Evolutionary conservation across 2,888 invertebrate genomes (phyloP).

Genomic region (Venusia cambrica): DNA sequence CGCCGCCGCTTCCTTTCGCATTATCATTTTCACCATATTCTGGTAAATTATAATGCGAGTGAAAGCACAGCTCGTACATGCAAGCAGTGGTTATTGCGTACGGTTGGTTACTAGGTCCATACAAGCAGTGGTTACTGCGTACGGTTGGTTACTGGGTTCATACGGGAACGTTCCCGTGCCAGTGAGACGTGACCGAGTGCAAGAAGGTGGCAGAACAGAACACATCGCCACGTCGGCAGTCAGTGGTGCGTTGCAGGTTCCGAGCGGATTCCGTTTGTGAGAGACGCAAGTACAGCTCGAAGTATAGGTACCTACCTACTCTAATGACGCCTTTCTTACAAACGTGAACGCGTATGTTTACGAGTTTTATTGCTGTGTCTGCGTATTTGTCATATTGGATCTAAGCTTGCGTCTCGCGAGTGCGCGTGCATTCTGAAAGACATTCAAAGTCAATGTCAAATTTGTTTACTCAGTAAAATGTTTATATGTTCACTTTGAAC

Average conservation of each 20-base stretch:
- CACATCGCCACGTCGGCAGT: constrained; percentile 42
- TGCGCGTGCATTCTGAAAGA: too few species aligned
- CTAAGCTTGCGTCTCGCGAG: too few species aligned
- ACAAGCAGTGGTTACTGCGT: too few species aligned
- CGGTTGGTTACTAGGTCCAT: too few species aligned
- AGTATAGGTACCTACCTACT: constrained; percentile 8
- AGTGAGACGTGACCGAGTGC: constrained; percentile 20
- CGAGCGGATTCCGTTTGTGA: constrained; percentile 34
- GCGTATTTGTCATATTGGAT: too few species aligned
- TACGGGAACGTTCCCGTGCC: constrained; percentile 16
- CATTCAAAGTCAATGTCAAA: too few species aligned
- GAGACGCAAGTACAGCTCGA: constrained; percentile 19
- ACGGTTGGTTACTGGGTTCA: too few species aligned
- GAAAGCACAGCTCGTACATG: constrained; percentile 34
- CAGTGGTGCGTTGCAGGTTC: constrained; percentile 54
- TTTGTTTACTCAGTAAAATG: too few species aligned
- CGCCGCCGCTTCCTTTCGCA: too few species aligned
- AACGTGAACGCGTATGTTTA: constrained; percentile 6
- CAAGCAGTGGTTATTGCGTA: too few species aligned
- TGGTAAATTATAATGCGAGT: constrained; percentile 39
- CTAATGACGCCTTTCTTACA: constrained; percentile 16
- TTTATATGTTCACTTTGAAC: too few species aligned
- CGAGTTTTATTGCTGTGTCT: too few species aligned
- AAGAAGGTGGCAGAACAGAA: constrained; percentile 44
- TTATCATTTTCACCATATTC: constrained; percentile 13